A percentile compares a stretch with the other conserved stretches of the same genome.
phyloP scores from a whole-genome alignment of 2,113 vertebrate genomes.

The Heterotis niloticus region DNA sequence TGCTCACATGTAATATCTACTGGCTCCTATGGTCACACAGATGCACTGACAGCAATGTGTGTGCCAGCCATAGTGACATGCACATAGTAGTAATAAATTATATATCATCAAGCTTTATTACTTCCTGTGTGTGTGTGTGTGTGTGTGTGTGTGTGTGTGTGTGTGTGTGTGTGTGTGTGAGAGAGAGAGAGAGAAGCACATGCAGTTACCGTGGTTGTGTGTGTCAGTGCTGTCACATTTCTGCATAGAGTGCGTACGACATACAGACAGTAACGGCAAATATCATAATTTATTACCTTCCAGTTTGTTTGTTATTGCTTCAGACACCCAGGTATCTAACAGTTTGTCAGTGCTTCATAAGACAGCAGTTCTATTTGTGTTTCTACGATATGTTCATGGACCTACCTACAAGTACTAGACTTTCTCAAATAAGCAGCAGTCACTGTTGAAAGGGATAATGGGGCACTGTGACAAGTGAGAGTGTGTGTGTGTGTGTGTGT shows the following conservation, averaged over 20 bases:
- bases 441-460: constrained; percentile 16
- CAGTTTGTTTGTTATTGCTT: too few relatives aligned
- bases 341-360: background rate
- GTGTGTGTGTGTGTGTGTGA: background rate
- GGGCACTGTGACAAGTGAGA: background rate
- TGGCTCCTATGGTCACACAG: background rate
- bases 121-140: background rate
- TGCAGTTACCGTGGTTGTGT: too few relatives aligned
- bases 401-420: background rate
- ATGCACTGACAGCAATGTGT: background rate
- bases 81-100: background rate
- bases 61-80: background rate
- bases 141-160: background rate
- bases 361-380: background rate
- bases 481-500: background rate
- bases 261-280: too few relatives aligned
- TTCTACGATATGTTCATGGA: background rate
- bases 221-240: too few relatives aligned
- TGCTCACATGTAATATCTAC: too few relatives aligned
- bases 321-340: too few relatives aligned
- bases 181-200: too few relatives aligned
- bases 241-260: too few relatives aligned
- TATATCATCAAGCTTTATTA: background rate
- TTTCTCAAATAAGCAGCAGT: background rate
- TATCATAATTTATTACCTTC: too few relatives aligned